Base-by-base conservation (phyloP, 2,888 invertebrate genomes). In the Stegana nigrithorax region DNA sequence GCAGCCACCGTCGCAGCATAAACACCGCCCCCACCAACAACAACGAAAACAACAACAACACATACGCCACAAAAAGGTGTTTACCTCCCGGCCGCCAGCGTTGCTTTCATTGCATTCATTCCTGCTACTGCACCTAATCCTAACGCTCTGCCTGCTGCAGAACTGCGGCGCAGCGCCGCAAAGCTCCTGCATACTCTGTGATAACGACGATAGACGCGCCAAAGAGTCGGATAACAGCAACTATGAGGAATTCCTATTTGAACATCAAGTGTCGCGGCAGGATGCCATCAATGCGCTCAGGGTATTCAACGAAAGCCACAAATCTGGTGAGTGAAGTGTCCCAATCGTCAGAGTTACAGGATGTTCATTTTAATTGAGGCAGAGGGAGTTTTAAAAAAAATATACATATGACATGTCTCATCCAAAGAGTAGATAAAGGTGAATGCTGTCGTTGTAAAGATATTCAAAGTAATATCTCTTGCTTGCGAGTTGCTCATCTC, bases 181-280 rank as follows among this genome's bases (percentile, higher is more conserved):
- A 65, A 65, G 60, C 51, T 79, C 81, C 25, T 82, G 83, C 68
- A 76, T 80, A 63, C 73, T 75, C 63, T 82, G 82, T 71, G 76
- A 82, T 71, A 79, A 77, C 63, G 74, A 77, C 50, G 83, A 82
- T 66, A 66, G 53, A 55, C 76, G 56, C 17, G 62, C 70, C 39
- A 75, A 73, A 53, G 71, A 67, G 51, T 70, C 75, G 4, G 66
- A 73, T 53, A 70, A 63, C 27, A 67, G 65, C 6, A 77, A 67
- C 47, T 82, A 78, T 63, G 84, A 84, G 66, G 85, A 85, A 67
- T 82, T 77, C 62, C 74, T 75, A 27, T 81, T 85, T 55, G 85
- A 85, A 65, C 85, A 85, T 72, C 83, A 84, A 71, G 85, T 85
- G 42, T 76, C 85, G 12, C 73, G 81, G 6, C 71, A 78, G 63